A percentile compares a stretch with the other conserved stretches of the same genome.
Evolutionary conservation across 2,113 vertebrate species (phyloP).

Genomic region (Dromaius novaehollandiae): DNA sequence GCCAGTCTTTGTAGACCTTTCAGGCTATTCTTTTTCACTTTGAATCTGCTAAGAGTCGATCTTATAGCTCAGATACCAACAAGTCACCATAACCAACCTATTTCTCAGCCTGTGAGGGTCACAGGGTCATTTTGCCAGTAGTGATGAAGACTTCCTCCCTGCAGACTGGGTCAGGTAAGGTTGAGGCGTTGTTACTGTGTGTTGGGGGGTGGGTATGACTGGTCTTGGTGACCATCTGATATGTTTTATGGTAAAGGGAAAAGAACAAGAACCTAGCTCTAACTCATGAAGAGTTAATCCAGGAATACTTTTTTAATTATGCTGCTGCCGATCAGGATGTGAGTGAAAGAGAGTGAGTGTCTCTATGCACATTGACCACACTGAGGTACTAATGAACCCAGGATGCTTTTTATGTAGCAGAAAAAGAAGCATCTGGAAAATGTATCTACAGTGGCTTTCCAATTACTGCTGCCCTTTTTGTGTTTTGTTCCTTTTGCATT

Average conservation of each 20-base stretch:
- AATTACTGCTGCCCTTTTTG: slow-evolving; percentile 47
- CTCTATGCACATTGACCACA: background rate
- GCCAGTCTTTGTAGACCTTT: background rate
- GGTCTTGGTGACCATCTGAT: background rate
- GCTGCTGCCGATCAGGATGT: background rate
- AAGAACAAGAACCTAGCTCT: background rate
- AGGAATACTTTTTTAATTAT: background rate
- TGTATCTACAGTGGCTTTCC: background rate
- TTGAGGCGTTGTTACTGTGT: accelerated
- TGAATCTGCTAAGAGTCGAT: background rate
- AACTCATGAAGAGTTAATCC: background rate
- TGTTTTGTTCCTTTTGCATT: slow-evolving; percentile 41
- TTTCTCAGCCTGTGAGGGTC: background rate
- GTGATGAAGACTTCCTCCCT: background rate
- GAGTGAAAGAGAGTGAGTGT: background rate
- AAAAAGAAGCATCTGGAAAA: slow-evolving; percentile 47
- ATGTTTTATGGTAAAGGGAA: background rate
- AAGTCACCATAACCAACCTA: background rate
- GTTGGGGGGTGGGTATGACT: background rate
- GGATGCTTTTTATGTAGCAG: background rate
- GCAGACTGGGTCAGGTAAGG: background rate
- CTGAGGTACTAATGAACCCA: background rate
- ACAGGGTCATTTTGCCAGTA: background rate
- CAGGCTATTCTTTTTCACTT: background rate
- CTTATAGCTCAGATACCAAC: background rate